Conservation (phyloP, 2,888 invertebrate species). For the Lacanobia wlatinum region DNA sequence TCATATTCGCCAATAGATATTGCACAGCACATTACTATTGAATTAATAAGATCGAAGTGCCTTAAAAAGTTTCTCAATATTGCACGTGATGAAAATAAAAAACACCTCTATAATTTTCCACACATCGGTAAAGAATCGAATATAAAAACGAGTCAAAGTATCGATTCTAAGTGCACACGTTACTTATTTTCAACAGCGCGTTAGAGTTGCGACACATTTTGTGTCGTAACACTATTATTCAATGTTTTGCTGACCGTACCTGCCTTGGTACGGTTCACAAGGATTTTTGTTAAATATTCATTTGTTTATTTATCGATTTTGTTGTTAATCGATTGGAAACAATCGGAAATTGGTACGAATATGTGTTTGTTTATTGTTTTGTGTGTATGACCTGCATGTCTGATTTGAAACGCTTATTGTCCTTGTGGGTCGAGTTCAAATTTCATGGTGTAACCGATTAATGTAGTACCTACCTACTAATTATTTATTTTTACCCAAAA, state of each 20-base stretch:
- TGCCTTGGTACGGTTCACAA: conserved; percentile 45
- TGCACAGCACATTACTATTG: conserved; percentile 10
- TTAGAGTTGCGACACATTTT: conserved; percentile 39
- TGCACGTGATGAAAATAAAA: conserved; percentile 32
- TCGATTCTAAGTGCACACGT: conserved; percentile 42
- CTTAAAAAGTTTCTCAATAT: conserved; percentile 15
- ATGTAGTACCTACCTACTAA: neutral
- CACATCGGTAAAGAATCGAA: conserved; percentile 26
- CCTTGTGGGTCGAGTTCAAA: conserved; percentile 13
- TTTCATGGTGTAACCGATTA: conserved; percentile 6
- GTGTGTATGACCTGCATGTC: conserved; percentile 13
- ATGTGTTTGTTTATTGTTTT: conserved; percentile 1
- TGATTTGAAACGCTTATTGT: conserved; percentile 26
- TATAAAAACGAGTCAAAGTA: conserved; percentile 34
- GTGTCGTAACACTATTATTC: conserved; percentile 48
- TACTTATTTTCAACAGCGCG: conserved; percentile 46
- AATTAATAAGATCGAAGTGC: conserved; percentile 7
- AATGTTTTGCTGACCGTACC: conserved; percentile 39
- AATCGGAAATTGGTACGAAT: conserved; percentile 47
- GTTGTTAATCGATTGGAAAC: conserved; percentile 57
- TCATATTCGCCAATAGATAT: conserved; percentile 6
- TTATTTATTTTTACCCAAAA: neutral
- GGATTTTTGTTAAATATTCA: conserved; percentile 47
- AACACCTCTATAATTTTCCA: conserved; percentile 16
- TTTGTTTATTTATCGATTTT: conserved; percentile 30